phyloP scores from a whole-genome alignment of 2,888 invertebrate genomes.

The Aleiodes leptofemur region DNA sequence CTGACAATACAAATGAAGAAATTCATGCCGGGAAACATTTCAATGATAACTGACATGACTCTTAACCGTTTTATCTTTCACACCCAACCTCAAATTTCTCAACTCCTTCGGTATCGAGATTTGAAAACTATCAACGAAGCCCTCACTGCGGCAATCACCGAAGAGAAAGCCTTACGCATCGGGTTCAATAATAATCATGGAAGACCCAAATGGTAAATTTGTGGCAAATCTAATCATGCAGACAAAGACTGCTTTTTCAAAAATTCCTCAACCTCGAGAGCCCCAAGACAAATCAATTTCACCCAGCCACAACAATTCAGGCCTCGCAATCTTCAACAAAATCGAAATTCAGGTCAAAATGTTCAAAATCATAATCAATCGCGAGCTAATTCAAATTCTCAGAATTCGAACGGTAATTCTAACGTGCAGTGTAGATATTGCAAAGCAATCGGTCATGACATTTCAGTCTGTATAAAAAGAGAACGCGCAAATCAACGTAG shows the following conservation, averaged over 20 bases:
- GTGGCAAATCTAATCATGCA: background rate
- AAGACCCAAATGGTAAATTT: background rate
- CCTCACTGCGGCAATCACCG: constrained; percentile 57
- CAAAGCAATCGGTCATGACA: background rate
- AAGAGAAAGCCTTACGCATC: constrained; percentile 43
- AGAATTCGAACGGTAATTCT: background rate
- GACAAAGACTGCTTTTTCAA: constrained; percentile 2
- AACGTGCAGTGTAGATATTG: constrained; percentile 7
- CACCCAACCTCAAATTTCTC: constrained; percentile 58
- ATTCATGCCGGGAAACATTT: constrained; percentile 51
- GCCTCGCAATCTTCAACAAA: background rate
- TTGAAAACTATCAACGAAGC: constrained; percentile 59
- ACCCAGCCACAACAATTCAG: background rate
- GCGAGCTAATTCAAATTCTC: background rate
- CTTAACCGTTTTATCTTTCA: constrained; percentile 61
- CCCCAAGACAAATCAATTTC: background rate
- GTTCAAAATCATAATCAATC: background rate
- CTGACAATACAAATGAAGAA: constrained; percentile 45
- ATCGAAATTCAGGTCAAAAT: background rate
- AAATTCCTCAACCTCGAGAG: background rate
- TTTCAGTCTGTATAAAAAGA: constrained; percentile 7
- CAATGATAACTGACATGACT: constrained; percentile 59
- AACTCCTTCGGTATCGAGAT: constrained; percentile 62
- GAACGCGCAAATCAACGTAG: constrained; percentile 12
- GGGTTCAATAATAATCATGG: background rate